A percentile compares a stretch with the other conserved stretches of the same genome.
These are phyloP conservation scores for Drosophila arawakana DNA, from an alignment of 1,140 invertebrate genomes.

Conservation along the genomic window DNA sequence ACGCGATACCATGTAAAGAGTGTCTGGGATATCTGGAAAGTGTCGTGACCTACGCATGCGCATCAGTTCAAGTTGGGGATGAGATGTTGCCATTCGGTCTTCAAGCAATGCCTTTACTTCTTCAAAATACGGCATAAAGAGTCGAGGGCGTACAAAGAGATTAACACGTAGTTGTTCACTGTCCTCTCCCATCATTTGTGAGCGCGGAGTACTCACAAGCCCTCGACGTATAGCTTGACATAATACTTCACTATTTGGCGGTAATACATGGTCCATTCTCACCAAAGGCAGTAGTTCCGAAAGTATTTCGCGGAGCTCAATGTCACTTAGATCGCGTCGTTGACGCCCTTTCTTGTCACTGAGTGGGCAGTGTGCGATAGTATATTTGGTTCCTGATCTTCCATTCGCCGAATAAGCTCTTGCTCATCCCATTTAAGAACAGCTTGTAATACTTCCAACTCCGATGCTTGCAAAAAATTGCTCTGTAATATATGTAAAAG, in stretches of 20 bases:
- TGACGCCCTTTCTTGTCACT: conserved; percentile 93
- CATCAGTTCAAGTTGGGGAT: conserved; percentile 89
- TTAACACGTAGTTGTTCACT: conserved; percentile 90
- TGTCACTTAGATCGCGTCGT: conserved; percentile 93
- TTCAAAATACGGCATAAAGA: conserved; percentile 97
- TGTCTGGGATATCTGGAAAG: conserved; percentile 94
- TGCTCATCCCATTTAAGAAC: conserved; percentile 97
- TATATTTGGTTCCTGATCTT: conserved; percentile 95
- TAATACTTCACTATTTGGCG: conserved; percentile 93
- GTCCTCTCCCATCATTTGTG: conserved; percentile 93
- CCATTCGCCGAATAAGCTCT: conserved; percentile 91
- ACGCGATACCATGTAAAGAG: conserved; percentile 94
- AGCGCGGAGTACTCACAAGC: conserved; percentile 93
- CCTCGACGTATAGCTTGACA: conserved; percentile 92
- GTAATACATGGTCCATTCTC: conserved; percentile 95
- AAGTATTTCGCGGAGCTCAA: conserved; percentile 94
- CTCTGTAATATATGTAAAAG: conserved; percentile 93
- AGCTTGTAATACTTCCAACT: conserved; percentile 94
- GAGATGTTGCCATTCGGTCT: conserved; percentile 89
- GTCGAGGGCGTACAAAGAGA: conserved; percentile 92
- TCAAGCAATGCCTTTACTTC: conserved; percentile 95
- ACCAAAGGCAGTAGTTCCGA: conserved; percentile 93
- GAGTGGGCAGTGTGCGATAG: conserved; percentile 96
- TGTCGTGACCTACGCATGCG: conserved; percentile 89
- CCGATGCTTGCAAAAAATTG: conserved; percentile 96